Evolutionary conservation across 53 echinoderm and acorn worm genomes (phyloP).

Genomic region (Henricia sp.): DNA sequence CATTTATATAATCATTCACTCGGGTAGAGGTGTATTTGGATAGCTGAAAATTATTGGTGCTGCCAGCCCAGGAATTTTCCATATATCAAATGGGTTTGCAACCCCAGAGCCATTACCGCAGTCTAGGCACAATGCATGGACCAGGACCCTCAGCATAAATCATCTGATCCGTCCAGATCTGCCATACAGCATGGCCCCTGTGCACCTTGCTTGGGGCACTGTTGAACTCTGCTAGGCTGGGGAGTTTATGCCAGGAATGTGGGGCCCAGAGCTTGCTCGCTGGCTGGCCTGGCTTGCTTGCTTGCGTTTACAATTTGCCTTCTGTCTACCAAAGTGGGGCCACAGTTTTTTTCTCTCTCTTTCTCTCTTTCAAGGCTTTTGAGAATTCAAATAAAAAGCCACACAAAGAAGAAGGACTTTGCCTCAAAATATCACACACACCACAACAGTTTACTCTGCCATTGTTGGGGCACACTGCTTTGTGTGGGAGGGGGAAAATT

Average conservation of each 20-base stretch:
- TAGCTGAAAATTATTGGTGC: conserved; percentile 32
- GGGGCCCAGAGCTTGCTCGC: background rate
- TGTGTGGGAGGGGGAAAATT: background rate
- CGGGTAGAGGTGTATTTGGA: conserved; percentile 8
- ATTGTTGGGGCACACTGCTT: too few species aligned
- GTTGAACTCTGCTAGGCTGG: conserved; percentile 3
- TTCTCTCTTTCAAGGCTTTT: background rate
- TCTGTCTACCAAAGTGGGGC: background rate
- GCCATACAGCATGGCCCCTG: background rate
- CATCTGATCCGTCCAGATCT: conserved; percentile 11
- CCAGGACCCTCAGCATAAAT: conserved; percentile 47
- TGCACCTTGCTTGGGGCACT: conserved; percentile 47
- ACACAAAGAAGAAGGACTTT: conserved; percentile 25
- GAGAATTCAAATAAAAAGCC: conserved; percentile 5
- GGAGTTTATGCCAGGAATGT: conserved; percentile 44
- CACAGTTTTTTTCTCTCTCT: background rate
- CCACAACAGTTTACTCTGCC: conserved; percentile 18
- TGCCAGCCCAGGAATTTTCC: conserved; percentile 33
- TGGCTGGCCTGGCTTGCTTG: background rate
- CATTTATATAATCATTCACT: background rate
- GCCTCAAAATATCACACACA: background rate
- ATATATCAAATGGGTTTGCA: conserved; percentile 48
- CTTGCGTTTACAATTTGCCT: conserved; percentile 36
- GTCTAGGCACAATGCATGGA: conserved; percentile 44
- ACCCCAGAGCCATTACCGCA: conserved; percentile 29